These are phyloP conservation scores for Araneus ventricosus DNA, from an alignment of 1,140 invertebrate species.

Conservation along the genomic window DNA sequence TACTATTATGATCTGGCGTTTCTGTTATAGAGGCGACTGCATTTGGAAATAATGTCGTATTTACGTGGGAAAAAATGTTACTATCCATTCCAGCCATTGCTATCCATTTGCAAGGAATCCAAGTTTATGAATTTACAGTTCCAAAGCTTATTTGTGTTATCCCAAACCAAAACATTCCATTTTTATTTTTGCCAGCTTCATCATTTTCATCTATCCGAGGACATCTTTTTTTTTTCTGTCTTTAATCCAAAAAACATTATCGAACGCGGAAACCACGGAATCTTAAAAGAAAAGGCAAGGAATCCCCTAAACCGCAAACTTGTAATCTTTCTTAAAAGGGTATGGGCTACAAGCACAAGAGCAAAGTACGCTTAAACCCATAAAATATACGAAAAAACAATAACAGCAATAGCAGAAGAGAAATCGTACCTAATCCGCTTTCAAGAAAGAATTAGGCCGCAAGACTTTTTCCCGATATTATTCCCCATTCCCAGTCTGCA, in stretches of 20 bases:
- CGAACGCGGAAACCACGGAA: background rate
- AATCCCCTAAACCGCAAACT: slow-evolving; percentile 18
- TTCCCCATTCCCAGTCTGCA: slow-evolving; percentile 2
- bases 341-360: background rate
- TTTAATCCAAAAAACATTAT: slow-evolving; percentile 9
- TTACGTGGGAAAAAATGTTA: no score
- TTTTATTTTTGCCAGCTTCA: background rate
- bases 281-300: background rate
- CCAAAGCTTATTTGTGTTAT: no score
- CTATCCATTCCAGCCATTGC: no score
- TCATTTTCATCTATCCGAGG: background rate
- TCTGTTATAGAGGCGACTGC: no score
- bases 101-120: no score
- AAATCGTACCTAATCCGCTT: slow-evolving; percentile 40
- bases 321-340: slow-evolving; percentile 40
- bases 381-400: background rate
- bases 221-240: no score
- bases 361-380: background rate
- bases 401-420: background rate
- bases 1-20: no score
- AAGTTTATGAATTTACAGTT: no score
- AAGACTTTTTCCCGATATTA: background rate
- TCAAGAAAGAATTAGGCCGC: slow-evolving; percentile 33
- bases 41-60: no score
- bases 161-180: background rate